phyloP scores from a whole-genome alignment of 2,888 invertebrate species.

The Biston betularia region DNA sequence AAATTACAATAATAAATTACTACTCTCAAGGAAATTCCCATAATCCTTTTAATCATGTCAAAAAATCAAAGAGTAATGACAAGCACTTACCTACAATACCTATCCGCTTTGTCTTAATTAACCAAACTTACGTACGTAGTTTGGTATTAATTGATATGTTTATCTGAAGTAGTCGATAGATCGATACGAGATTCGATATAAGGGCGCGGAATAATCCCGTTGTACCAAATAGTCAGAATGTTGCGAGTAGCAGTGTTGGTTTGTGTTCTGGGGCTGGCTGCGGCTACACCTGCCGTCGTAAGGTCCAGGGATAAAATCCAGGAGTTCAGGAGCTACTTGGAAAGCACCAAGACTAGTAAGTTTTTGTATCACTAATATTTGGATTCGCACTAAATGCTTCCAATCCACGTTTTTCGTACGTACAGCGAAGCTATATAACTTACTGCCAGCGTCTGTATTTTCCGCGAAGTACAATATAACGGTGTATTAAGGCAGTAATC shows the following conservation, averaged over 20 bases:
- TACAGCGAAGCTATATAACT: too few species aligned
- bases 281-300: slow-evolving; percentile 61
- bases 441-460: too few species aligned
- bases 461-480: too few species aligned
- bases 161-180: slow-evolving; percentile 42
- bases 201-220: neutral
- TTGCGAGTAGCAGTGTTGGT: slow-evolving; percentile 55
- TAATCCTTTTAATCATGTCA: slow-evolving; percentile 8
- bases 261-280: slow-evolving; percentile 56
- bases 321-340: slow-evolving; percentile 68
- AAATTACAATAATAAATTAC: neutral
- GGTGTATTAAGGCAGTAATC: too few species aligned
- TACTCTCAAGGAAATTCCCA: slow-evolving; percentile 1
- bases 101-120: slow-evolving; percentile 13
- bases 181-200: slow-evolving; percentile 49
- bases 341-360: slow-evolving; percentile 67
- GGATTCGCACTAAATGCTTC: too few species aligned
- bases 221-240: slow-evolving; percentile 52
- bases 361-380: slow-evolving; percentile 1
- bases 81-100: slow-evolving; percentile 1
- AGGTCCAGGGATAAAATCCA: slow-evolving; percentile 68
- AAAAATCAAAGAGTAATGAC: slow-evolving; percentile 10
- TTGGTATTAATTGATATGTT: slow-evolving; percentile 50
- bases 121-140: slow-evolving; percentile 35
- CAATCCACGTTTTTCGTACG: too few species aligned